A percentile compares a stretch with the other conserved stretches of the same genome.
phyloP scores from a whole-genome alignment of 2,888 invertebrate species.

The Patella caerulea region DNA sequence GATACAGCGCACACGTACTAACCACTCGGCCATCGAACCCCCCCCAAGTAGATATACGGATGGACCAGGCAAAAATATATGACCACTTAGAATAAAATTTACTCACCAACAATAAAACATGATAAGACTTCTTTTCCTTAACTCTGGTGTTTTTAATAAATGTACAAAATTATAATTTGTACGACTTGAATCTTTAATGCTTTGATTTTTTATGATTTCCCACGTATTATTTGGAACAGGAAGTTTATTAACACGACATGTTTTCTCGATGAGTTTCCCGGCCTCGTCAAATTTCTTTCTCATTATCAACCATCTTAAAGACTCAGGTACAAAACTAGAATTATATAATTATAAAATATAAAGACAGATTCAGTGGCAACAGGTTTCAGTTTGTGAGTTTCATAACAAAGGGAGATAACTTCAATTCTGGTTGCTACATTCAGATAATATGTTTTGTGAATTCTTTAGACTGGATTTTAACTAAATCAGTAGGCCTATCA shows the following conservation, averaged over 20 bases:
- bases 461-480: no score
- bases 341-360: not conserved
- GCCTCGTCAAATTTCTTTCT: constrained; percentile 48
- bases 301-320: constrained; percentile 63
- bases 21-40: not conserved
- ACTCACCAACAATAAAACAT: constrained; percentile 66
- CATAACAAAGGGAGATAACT: not conserved
- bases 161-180: constrained; percentile 51
- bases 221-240: constrained; percentile 45
- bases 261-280: constrained; percentile 44
- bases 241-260: constrained; percentile 52
- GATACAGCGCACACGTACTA: no score
- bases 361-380: not conserved
- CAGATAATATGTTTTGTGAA: no score
- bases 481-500: no score
- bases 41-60: not conserved
- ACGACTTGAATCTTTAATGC: constrained; percentile 34
- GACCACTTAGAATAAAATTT: not conserved
- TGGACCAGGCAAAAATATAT: not conserved
- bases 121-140: constrained; percentile 61
- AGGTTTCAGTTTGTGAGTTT: not conserved
- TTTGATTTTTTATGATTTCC: constrained; percentile 35
- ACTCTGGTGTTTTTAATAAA: constrained; percentile 55
- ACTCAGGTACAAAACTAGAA: constrained; percentile 63
- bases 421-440: no score